phyloP scores from a whole-genome alignment of 2,888 invertebrate species.

The Stictocephala bisonia region DNA sequence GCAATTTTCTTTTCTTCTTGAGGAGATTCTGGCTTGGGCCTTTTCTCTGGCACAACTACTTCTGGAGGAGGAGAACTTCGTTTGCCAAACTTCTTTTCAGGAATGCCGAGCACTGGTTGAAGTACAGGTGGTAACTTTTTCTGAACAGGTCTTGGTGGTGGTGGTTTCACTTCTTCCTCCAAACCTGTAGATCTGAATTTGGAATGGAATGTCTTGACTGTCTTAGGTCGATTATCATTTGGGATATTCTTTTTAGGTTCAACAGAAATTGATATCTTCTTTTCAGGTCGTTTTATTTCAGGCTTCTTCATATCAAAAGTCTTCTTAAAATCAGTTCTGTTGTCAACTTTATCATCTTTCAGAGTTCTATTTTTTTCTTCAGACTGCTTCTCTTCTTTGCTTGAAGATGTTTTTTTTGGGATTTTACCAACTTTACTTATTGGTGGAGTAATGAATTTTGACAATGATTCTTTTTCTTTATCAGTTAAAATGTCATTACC shows the following conservation, averaged over 20 bases:
- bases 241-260: conserved; percentile 78
- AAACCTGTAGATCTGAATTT: conserved; percentile 93
- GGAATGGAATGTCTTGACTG: conserved; percentile 91
- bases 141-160: conserved; percentile 77
- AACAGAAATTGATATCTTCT: conserved; percentile 83
- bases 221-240: conserved; percentile 76
- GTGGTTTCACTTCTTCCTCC: conserved; percentile 88
- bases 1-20: conserved; percentile 55
- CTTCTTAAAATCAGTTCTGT: conserved; percentile 29
- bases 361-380: conserved; percentile 48
- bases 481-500: conserved; percentile 54
- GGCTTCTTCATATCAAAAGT: conserved; percentile 31
- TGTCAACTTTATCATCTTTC: conserved; percentile 31
- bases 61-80: conserved; percentile 57
- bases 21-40: conserved; percentile 71
- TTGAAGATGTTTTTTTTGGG: conserved; percentile 72
- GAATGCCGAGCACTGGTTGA: conserved; percentile 20
- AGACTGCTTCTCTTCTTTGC: conserved; percentile 58
- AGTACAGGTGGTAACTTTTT: conserved; percentile 69
- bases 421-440: conserved; percentile 82
- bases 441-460: conserved; percentile 74
- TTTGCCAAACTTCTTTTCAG: conserved; percentile 50
- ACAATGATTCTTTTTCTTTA: conserved; percentile 70
- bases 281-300: conserved; percentile 60
- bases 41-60: conserved; percentile 79